A percentile compares a stretch with the other conserved stretches of the same genome.
Conservation (phyloP, 2,113 vertebrate species). For the Eurypyga helias region DNA sequence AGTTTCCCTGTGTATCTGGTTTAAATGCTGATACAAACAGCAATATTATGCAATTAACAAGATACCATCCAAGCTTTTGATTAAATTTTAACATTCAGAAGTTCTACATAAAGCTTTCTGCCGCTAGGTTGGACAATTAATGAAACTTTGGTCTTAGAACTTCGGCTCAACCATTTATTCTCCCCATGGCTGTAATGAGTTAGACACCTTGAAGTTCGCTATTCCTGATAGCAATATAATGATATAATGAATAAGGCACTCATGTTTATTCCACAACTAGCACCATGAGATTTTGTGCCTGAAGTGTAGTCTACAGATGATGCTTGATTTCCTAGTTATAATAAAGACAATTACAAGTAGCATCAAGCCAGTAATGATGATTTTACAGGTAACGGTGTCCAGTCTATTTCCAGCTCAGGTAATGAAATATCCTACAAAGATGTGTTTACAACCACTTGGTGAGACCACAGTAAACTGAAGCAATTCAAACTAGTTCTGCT, state of each 20-base stretch:
- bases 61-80: background rate
- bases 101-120: background rate
- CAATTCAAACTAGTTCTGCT: background rate
- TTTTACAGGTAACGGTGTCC: background rate
- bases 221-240: background rate
- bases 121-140: background rate
- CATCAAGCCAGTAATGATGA: background rate
- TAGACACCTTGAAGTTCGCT: background rate
- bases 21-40: background rate
- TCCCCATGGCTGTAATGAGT: background rate
- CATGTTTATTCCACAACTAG: background rate
- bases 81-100: background rate
- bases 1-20: background rate
- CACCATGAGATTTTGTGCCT: background rate
- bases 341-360: background rate
- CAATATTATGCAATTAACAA: background rate
- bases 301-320: background rate
- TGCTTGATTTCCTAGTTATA: background rate
- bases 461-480: background rate
- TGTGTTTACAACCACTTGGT: background rate
- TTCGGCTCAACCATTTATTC: background rate
- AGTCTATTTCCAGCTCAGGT: background rate
- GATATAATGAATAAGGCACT: background rate
- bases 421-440: background rate
- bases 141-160: background rate